Percentiles rank a stretch among this genome's conserved stretches.
Conservation (phyloP, 2,888 invertebrate species). For the Chloroclysta siterata region DNA sequence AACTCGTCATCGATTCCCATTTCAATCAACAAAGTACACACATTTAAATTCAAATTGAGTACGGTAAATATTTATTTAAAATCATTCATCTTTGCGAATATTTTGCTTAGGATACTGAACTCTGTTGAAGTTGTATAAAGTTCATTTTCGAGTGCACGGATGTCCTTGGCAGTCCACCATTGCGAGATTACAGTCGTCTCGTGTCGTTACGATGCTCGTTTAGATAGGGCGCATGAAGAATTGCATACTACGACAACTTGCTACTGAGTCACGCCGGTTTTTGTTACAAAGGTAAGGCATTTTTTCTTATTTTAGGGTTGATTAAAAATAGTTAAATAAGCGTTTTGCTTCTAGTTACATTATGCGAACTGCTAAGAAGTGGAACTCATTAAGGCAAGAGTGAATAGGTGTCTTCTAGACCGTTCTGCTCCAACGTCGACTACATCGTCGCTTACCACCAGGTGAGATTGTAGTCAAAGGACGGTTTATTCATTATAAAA, state of each 20-base stretch:
- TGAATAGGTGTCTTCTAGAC: no score
- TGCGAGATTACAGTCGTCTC: conserved; percentile 72
- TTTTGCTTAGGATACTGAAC: conserved; percentile 38
- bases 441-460: no score
- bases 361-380: no score
- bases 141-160: conserved; percentile 49
- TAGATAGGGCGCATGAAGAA: conserved; percentile 80
- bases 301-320: conserved; percentile 6
- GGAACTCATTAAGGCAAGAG: no score
- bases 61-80: conserved; percentile 51
- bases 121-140: conserved; percentile 46
- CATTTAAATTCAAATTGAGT: conserved; percentile 41
- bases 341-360: no score
- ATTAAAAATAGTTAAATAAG: neutral
- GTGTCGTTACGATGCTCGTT: conserved; percentile 82
- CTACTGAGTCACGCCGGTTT: conserved; percentile 46
- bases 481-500: no score
- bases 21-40: conserved; percentile 22
- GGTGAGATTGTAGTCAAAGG: no score
- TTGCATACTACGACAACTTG: conserved; percentile 73
- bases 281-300: conserved; percentile 5
- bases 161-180: conserved; percentile 56
- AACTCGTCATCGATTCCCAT: conserved; percentile 8
- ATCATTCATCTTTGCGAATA: conserved; percentile 50
- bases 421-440: no score